These are phyloP conservation scores for Desoria tigrina DNA, from an alignment of 2,888 invertebrate genomes.

Conservation along the genomic window DNA sequence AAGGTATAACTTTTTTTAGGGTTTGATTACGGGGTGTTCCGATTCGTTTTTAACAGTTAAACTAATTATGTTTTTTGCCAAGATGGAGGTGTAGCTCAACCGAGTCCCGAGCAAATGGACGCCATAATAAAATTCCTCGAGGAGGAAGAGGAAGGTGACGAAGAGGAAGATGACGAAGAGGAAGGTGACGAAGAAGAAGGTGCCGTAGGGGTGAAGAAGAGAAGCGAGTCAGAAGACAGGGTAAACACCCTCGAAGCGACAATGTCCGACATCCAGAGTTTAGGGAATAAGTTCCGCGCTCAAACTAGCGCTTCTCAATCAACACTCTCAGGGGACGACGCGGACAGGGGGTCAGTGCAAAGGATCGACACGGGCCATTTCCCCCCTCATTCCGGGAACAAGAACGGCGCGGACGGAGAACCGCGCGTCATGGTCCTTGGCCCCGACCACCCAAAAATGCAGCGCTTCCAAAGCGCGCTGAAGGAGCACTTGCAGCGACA, in stretches of 20 bases:
- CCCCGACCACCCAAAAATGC: constrained; percentile 72
- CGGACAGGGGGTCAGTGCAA: no score
- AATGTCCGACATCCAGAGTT: not conserved
- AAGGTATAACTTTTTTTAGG: not conserved
- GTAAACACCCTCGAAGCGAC: no score
- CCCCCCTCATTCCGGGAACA: no score
- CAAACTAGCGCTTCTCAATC: no score
- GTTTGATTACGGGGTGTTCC: not conserved
- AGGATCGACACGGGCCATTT: no score
- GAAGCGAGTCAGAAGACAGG: no score
- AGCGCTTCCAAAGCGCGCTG: constrained; percentile 70
- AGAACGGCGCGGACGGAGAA: no score
- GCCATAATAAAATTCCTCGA: constrained; percentile 38
- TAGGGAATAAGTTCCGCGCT: not conserved
- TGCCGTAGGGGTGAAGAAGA: no score
- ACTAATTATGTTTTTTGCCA: not conserved
- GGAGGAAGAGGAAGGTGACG: constrained; percentile 18
- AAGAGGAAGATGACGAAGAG: constrained; percentile 10
- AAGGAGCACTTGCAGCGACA: constrained; percentile 68
- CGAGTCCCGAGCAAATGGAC: constrained; percentile 29
- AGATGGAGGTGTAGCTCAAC: constrained; percentile 25
- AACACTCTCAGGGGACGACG: not conserved
- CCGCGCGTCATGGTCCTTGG: constrained; percentile 63
- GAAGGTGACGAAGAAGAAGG: constrained; percentile 13
- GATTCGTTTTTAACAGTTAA: not conserved